Evolutionary conservation across 2,888 invertebrate genomes (phyloP), one percentile per base, ranked within the genome.

Genomic region (Andricus quercusramuli): DNA sequence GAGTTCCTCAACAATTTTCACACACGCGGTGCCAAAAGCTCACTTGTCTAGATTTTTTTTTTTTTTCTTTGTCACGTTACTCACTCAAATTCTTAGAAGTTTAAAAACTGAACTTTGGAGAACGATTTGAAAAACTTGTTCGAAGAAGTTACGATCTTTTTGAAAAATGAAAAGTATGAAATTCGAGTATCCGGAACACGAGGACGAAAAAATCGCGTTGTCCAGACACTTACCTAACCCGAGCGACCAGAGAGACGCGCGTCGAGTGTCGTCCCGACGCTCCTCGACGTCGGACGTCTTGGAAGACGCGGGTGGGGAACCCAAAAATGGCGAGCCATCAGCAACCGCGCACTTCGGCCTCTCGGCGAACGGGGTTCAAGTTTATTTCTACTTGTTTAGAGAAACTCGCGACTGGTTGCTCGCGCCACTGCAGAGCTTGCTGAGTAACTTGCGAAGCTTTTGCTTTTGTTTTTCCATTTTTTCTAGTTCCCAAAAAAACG

Each of bases 251-350:
- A 91, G 90, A 90, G 90, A 91, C 92, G 90, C 92, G 90, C 90
- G 90, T 90, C 92, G 92, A 93, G 92, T 92, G 83, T 83, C 82
- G 85, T 84, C 80, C 62, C 83, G 84, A 83, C 80, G 84, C 81
- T 84, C 82, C 82, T 85, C 83, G 83, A 86, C 80, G 84, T 85
- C 82, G 83, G 80, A 83, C 83, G 66, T 84, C 84, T 81, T 79
- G 85, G 85, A 85, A 81, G 83, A 83, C 83, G 84, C 87, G 89
- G 90, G 91, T 90, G 92, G 92, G 92, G 92, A 92, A 89, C 89
- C 93, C 93, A 93, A 93, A 93, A 93, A 93, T 93, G 93, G 93
- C 92, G 90, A 90, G 90, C 88, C 89, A 87, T 86, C 86, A 86
- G 78, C 78, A 80, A 79, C 68, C 79, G 78, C 83, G 81, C 81